These are phyloP conservation scores for Synaphobranchus kaupii DNA, from an alignment of 2,797 vertebrate species.

Conservation along the genomic window DNA sequence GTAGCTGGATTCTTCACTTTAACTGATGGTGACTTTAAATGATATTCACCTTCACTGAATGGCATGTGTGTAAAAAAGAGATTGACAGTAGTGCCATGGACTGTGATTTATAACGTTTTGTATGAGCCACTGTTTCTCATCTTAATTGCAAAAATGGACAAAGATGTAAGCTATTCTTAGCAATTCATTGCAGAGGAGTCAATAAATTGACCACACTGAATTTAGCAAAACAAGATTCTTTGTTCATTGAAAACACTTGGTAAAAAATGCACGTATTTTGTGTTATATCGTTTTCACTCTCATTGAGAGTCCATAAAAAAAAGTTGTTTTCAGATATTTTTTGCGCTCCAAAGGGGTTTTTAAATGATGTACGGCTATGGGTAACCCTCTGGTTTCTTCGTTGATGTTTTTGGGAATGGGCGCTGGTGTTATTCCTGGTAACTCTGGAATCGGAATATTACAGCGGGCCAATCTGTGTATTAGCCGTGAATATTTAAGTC, in stretches of 20 bases:
- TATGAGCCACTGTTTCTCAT: neutral
- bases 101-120: neutral
- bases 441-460: neutral
- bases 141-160: neutral
- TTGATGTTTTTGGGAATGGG: neutral
- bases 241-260: neutral
- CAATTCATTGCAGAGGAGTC: neutral
- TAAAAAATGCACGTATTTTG: neutral
- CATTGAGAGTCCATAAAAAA: neutral
- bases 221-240: neutral
- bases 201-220: neutral
- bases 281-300: neutral
- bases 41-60: neutral
- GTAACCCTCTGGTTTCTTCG: slow-evolving; percentile 3
- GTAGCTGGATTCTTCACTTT: neutral
- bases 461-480: neutral
- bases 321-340: neutral
- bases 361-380: neutral
- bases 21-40: neutral
- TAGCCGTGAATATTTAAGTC: neutral
- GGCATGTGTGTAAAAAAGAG: neutral
- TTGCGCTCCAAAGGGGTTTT: neutral
- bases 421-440: slow-evolving; percentile 1
- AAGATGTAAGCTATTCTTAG: neutral
- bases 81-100: neutral